Percentiles rank a stretch among this genome's conserved stretches.
phyloP scores from a whole-genome alignment of 2,113 vertebrate genomes.

The Pluvianellus socialis region DNA sequence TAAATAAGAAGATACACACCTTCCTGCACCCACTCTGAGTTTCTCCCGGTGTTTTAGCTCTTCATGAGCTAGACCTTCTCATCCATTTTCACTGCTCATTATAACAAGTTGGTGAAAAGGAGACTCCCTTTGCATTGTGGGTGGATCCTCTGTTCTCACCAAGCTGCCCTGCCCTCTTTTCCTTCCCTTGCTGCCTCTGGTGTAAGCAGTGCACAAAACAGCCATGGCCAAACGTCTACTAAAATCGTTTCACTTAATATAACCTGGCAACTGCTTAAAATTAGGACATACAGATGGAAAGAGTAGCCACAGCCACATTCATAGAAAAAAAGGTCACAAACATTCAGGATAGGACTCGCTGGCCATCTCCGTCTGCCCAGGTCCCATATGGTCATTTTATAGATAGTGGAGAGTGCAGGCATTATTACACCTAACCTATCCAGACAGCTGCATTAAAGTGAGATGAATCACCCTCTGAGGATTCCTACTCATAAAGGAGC shows the following conservation, averaged over 20 bases:
- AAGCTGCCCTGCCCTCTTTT: neutral
- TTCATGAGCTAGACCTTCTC: neutral
- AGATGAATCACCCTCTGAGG: neutral
- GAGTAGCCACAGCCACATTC: neutral
- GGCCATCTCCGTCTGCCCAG: neutral
- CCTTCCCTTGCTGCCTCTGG: neutral
- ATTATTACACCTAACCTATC: neutral
- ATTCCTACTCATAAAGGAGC: neutral
- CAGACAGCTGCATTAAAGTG: neutral
- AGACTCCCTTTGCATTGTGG: neutral
- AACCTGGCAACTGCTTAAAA: neutral
- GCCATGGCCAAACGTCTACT: neutral
- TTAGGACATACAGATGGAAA: neutral
- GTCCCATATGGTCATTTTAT: neutral
- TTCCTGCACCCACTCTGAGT: neutral
- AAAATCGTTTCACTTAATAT: neutral
- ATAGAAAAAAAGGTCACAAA: neutral
- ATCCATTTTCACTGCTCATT: neutral
- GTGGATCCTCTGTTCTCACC: neutral
- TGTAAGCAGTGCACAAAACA: neutral
- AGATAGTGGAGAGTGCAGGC: neutral
- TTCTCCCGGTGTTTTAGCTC: neutral
- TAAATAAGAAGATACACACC: neutral
- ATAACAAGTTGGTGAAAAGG: neutral
- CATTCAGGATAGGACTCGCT: neutral